Evolutionary conservation across 2,888 invertebrate species (phyloP).

Genomic region (Rhabditoides inermis): DNA sequence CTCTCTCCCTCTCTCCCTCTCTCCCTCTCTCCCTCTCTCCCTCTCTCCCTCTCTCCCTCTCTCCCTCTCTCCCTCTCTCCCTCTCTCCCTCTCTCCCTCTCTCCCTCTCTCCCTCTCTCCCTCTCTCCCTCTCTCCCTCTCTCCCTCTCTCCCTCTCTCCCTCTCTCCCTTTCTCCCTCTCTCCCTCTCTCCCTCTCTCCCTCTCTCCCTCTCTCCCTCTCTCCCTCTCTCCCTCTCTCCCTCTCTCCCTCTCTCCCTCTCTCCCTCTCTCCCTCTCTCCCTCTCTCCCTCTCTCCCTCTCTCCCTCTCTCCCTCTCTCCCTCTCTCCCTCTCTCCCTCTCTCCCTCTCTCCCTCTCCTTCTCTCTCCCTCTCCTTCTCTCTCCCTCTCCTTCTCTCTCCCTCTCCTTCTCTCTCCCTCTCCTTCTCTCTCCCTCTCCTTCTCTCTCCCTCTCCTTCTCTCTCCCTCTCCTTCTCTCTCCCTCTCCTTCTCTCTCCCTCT

Average conservation of each 20-base stretch:
- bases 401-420: not conserved
- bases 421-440: not conserved
- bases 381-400: too few relatives aligned
- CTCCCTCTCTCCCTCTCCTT: not conserved
- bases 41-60: not conserved
- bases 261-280: not conserved
- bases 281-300: not conserved
- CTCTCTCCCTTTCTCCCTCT: not conserved
- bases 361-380: not conserved
- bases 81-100: not conserved
- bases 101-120: not conserved
- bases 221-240: not conserved
- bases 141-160: not conserved
- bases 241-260: not conserved
- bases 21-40: not conserved
- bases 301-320: not conserved
- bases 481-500: too few relatives aligned
- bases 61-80: not conserved
- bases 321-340: not conserved
- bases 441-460: not conserved
- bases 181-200: not conserved
- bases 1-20: not conserved
- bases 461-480: not conserved
- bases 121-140: not conserved
- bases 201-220: not conserved